phyloP scores from a whole-genome alignment of 2,113 vertebrate genomes.

The Zingel zingel region DNA sequence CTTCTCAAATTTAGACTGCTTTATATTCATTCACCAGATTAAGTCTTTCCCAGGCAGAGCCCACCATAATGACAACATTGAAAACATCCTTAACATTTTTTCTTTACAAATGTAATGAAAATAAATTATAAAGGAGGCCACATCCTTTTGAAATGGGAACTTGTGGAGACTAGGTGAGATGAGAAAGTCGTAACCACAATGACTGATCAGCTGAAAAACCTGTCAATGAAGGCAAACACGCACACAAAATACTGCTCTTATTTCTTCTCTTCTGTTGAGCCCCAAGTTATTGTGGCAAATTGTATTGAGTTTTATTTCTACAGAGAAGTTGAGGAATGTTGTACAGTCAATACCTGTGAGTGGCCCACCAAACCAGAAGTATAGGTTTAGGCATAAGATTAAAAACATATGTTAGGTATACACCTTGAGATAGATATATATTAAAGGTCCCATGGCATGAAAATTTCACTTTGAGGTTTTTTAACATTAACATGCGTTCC shows the following conservation, averaged over 20 bases:
- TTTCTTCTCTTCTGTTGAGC: not conserved
- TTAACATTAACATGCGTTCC: no score
- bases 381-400: no score
- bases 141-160: constrained; percentile 1
- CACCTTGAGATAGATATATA: no score
- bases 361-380: not conserved
- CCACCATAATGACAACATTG: not conserved
- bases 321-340: not conserved
- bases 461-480: no score
- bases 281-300: not conserved
- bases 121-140: not conserved
- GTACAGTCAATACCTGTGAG: not conserved
- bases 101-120: not conserved
- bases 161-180: not conserved
- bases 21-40: not conserved
- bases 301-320: not conserved
- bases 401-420: no score
- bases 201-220: not conserved
- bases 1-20: constrained; percentile 70
- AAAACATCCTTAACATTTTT: not conserved
- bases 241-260: not conserved
- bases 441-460: no score
- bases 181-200: not conserved
- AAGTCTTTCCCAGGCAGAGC: not conserved
- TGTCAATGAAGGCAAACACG: not conserved